Percentiles rank a stretch among this genome's conserved stretches.
phyloP scores from a whole-genome alignment of 92 coral and sea anemone species.

The Epizoanthus stellaris region DNA sequence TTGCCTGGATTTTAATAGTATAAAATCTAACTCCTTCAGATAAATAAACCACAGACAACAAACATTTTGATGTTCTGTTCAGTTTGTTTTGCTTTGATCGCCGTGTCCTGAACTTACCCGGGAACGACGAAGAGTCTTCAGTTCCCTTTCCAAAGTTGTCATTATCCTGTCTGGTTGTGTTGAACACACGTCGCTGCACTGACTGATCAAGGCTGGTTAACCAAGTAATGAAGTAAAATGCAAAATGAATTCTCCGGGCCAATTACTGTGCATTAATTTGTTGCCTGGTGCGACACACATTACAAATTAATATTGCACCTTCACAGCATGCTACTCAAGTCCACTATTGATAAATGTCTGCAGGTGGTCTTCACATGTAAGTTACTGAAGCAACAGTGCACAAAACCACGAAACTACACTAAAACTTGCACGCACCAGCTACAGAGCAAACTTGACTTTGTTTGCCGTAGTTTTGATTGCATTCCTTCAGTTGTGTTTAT shows the following conservation, averaged over 20 bases:
- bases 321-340: neutral
- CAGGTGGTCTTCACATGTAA: slow-evolving; percentile 15
- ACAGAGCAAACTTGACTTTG: neutral
- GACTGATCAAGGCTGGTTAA: neutral
- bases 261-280: neutral
- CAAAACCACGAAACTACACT: neutral
- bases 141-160: slow-evolving; percentile 85
- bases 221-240: neutral
- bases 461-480: slow-evolving; percentile 22
- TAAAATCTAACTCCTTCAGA: neutral
- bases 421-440: neutral
- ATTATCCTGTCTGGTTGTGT: neutral
- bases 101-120: slow-evolving; percentile 65
- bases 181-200: neutral
- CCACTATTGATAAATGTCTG: neutral
- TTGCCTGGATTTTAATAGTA: neutral
- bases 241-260: neutral
- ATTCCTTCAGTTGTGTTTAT: slow-evolving; percentile 13
- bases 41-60: neutral
- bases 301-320: neutral
- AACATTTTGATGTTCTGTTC: neutral
- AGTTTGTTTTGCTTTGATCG: neutral
- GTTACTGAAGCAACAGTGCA: neutral
- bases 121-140: slow-evolving; percentile 86
- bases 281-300: slow-evolving; percentile 9